Percentiles rank a stretch among this genome's conserved stretches.
Conservation (phyloP, 2,888 invertebrate genomes). For the Philaethria dido region DNA sequence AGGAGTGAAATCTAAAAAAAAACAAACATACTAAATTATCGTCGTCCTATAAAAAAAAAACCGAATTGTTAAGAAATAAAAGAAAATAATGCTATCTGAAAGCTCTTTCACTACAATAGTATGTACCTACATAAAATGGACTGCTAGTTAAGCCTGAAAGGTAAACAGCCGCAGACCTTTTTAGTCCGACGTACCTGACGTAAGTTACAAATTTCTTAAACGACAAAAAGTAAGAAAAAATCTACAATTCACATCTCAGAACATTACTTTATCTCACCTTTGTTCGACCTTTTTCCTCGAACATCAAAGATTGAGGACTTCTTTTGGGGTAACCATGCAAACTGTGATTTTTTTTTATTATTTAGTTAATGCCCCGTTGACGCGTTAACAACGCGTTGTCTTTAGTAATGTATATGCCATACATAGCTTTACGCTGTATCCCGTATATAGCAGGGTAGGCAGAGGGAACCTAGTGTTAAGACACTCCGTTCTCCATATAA, state of each 20-base stretch:
- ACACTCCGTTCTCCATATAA: too few species aligned
- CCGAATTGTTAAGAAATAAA: neutral
- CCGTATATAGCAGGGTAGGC: too few species aligned
- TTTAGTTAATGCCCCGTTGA: neutral
- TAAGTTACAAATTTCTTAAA: constrained; percentile 42
- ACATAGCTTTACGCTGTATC: too few species aligned
- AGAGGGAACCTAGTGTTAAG: too few species aligned
- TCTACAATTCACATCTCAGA: constrained; percentile 42
- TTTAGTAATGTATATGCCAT: too few species aligned
- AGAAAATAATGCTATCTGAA: constrained; percentile 12
- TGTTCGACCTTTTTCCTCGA: constrained; percentile 43
- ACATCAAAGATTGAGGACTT: constrained; percentile 63
- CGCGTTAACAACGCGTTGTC: too few species aligned
- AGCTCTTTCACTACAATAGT: constrained; percentile 9
- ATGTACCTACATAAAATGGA: constrained; percentile 6
- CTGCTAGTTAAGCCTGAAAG: constrained; percentile 17
- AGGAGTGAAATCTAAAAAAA: too few species aligned
- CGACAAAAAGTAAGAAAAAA: constrained; percentile 38
- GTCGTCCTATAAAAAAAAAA: neutral
- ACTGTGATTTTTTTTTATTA: neutral
- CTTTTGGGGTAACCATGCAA: constrained; percentile 21
- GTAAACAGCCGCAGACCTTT: constrained; percentile 24
- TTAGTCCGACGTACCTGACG: constrained; percentile 26
- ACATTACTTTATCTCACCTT: constrained; percentile 57
- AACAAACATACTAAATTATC: neutral